A percentile compares a stretch with the other conserved stretches of the same genome.
Evolutionary conservation across 2,113 vertebrate genomes (phyloP).

Genomic region (Perca flavescens): DNA sequence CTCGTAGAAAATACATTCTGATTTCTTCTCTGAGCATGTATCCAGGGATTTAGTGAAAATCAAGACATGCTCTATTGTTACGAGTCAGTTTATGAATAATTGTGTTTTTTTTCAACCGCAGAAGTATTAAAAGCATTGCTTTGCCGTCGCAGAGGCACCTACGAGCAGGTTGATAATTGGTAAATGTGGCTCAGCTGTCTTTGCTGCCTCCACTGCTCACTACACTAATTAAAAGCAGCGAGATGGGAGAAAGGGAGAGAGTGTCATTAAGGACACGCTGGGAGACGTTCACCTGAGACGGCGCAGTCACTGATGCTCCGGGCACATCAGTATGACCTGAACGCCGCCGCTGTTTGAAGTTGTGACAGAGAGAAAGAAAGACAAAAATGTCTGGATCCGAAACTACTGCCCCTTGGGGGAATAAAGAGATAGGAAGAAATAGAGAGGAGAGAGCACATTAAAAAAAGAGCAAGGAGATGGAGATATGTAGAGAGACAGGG

Average conservation of each 20-base stretch:
- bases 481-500: conserved; percentile 4
- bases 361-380: conserved; percentile 60
- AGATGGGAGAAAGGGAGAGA: conserved; percentile 73
- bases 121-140: conserved; percentile 38
- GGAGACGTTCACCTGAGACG: conserved; percentile 81
- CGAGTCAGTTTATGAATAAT: conserved; percentile 23
- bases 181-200: conserved; percentile 64
- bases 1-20: conserved; percentile 39
- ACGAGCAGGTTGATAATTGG: conserved; percentile 55
- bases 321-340: conserved; percentile 72
- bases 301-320: conserved; percentile 67
- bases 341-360: conserved; percentile 77
- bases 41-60: conserved; percentile 37
- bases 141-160: background rate
- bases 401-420: conserved; percentile 67
- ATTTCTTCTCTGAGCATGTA: conserved; percentile 28
- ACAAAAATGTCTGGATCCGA: conserved; percentile 74
- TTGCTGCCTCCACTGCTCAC: conserved; percentile 47
- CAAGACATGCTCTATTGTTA: conserved; percentile 19
- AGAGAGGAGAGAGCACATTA: conserved; percentile 39
- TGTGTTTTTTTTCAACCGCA: conserved; percentile 10
- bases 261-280: conserved; percentile 79
- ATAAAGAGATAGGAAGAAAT: conserved; percentile 59
- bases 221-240: conserved; percentile 72
- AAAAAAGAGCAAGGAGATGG: conserved; percentile 29